A percentile compares a stretch with the other conserved stretches of the same genome.
These are phyloP conservation scores for Criorhina ranunculi DNA, from an alignment of 2,888 invertebrate genomes.

Conservation along the genomic window DNA sequence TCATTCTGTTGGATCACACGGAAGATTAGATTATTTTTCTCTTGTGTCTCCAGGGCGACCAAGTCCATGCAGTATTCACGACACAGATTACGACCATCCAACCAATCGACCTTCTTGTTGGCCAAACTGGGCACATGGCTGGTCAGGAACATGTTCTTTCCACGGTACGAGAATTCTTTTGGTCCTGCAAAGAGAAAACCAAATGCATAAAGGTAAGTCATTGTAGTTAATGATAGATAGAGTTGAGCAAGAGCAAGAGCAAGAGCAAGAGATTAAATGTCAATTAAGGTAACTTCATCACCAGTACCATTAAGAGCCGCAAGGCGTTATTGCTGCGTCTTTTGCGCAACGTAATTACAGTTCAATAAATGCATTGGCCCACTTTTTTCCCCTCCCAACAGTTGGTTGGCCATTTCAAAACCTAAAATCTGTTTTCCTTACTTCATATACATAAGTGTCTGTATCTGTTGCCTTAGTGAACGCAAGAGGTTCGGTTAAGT, in stretches of 20 bases:
- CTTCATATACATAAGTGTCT: background rate
- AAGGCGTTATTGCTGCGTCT: slow-evolving; percentile 34
- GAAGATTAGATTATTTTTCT: slow-evolving; percentile 95
- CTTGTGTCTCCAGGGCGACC: slow-evolving; percentile 94
- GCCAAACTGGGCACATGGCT: slow-evolving; percentile 92
- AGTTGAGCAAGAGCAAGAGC: too few species aligned
- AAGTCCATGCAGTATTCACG: slow-evolving; percentile 97
- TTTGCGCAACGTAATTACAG: slow-evolving; percentile 62
- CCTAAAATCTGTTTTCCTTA: slow-evolving; percentile 24
- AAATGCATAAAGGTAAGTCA: slow-evolving; percentile 37
- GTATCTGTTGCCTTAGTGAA: slow-evolving; percentile 32
- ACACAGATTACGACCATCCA: slow-evolving; percentile 95
- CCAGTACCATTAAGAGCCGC: slow-evolving; percentile 47
- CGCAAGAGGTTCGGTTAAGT: slow-evolving; percentile 28
- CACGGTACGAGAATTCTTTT: slow-evolving; percentile 94
- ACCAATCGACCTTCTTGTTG: slow-evolving; percentile 94
- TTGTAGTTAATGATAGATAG: background rate
- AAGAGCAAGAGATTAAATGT: slow-evolving; percentile 45
- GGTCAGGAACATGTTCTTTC: slow-evolving; percentile 95
- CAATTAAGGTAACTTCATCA: slow-evolving; percentile 50
- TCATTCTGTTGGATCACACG: slow-evolving; percentile 94
- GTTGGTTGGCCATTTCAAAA: slow-evolving; percentile 49
- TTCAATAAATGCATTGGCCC: slow-evolving; percentile 74
- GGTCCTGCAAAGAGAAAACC: slow-evolving; percentile 88
- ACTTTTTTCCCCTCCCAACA: slow-evolving; percentile 52